These are phyloP conservation scores for Plutomurus gul DNA, from an alignment of 1,140 invertebrate species.

Conservation along the genomic window DNA sequence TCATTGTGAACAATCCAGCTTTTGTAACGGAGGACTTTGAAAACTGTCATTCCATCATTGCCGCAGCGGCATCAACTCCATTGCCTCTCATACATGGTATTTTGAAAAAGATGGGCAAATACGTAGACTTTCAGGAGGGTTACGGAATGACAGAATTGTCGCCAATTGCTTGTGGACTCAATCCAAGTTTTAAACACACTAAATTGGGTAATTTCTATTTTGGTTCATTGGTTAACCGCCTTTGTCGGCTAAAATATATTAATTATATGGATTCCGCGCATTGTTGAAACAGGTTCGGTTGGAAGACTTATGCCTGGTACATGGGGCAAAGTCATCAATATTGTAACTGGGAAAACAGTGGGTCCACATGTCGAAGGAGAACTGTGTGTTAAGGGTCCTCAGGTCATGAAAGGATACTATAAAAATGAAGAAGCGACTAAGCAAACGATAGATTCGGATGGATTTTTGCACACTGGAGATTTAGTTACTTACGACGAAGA, in stretches of 20 bases:
- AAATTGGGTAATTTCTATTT: too few relatives aligned
- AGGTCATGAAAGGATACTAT: not conserved
- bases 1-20: not conserved
- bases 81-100: not conserved
- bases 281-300: too few relatives aligned
- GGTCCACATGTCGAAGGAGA: not conserved
- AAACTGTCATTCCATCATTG: not conserved
- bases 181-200: not conserved
- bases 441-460: not conserved
- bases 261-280: too few relatives aligned
- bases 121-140: too few relatives aligned
- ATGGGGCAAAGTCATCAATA: too few relatives aligned
- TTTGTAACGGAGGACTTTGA: not conserved
- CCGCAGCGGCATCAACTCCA: not conserved
- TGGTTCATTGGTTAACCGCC: not conserved
- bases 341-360: not conserved
- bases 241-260: not conserved
- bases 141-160: not conserved
- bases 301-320: too few relatives aligned
- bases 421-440: not conserved
- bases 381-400: not conserved
- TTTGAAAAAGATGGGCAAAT: too few relatives aligned
- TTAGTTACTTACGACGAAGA: not conserved
- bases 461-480: not conserved
- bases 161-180: not conserved